These are phyloP conservation scores for Pachymerium ferrugineum DNA, from an alignment of 2,888 invertebrate species.

Conservation along the genomic window DNA sequence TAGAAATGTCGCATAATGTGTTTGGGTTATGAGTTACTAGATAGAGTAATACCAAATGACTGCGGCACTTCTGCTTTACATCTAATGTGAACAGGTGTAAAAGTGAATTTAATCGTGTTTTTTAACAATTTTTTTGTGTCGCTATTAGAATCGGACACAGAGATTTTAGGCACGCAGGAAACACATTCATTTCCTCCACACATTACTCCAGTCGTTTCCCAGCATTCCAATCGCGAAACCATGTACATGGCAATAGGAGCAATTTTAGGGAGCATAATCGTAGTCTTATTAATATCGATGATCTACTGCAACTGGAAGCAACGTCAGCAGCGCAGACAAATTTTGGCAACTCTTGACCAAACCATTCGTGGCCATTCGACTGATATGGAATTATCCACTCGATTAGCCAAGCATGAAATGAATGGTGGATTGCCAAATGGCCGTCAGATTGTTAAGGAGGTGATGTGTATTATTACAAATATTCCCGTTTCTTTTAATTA, in stretches of 20 bases:
- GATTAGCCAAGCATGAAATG: not conserved
- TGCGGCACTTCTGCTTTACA: no score
- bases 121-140: not conserved
- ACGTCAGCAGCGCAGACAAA: not conserved
- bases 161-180: not conserved
- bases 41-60: no score
- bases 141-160: not conserved
- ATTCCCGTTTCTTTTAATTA: no score
- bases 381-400: not conserved
- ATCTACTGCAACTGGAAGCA: not conserved
- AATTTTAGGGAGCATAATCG: no score
- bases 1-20: no score
- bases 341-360: not conserved
- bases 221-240: not conserved
- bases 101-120: no score
- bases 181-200: no score
- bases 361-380: not conserved
- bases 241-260: not conserved
- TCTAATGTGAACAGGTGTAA: no score
- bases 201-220: not conserved
- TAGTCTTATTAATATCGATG: no score
- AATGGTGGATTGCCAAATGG: not conserved
- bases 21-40: no score
- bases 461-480: no score
- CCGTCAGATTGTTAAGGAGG: not conserved